Conservation (phyloP, 1,140 invertebrate genomes). For the Acromyrmex heyeri region DNA sequence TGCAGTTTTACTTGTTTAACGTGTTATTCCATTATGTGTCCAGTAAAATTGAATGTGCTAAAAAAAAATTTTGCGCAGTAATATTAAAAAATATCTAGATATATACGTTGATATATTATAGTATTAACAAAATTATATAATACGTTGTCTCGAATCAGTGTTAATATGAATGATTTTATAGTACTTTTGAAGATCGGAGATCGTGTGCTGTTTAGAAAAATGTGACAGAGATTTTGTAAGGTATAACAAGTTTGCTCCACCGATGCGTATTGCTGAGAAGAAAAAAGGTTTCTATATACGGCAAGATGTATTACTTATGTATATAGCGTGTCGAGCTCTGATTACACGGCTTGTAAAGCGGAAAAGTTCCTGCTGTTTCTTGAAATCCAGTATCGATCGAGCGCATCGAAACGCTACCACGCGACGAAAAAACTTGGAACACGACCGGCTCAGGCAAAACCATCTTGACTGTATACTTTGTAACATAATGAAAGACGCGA, state of each 20-base stretch:
- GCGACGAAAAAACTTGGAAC: conserved; percentile 64
- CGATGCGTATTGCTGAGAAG: conserved; percentile 41
- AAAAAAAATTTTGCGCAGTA: background rate
- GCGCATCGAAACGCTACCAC: conserved; percentile 63
- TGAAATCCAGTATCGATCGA: conserved; percentile 63
- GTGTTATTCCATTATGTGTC: background rate
- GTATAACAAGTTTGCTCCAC: conserved; percentile 35
- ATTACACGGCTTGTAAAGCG: conserved; percentile 65
- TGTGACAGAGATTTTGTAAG: conserved; percentile 16
- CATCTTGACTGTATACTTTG: conserved; percentile 56
- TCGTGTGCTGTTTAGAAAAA: conserved; percentile 15
- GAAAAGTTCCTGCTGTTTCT: conserved; percentile 64
- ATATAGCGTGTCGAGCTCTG: conserved; percentile 63
- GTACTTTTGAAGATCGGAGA: background rate
- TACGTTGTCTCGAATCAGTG: background rate
- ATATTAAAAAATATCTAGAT: background rate
- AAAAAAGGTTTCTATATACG: conserved; percentile 47
- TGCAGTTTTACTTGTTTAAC: background rate
- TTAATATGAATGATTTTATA: background rate
- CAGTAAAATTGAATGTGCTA: background rate
- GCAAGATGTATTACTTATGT: conserved; percentile 63
- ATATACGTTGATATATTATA: background rate
- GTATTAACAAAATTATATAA: background rate
- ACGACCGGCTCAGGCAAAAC: conserved; percentile 47
- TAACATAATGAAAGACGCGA: conserved; percentile 61